Conservation (phyloP, 2,113 vertebrate genomes). For the Tinamus guttatus region DNA sequence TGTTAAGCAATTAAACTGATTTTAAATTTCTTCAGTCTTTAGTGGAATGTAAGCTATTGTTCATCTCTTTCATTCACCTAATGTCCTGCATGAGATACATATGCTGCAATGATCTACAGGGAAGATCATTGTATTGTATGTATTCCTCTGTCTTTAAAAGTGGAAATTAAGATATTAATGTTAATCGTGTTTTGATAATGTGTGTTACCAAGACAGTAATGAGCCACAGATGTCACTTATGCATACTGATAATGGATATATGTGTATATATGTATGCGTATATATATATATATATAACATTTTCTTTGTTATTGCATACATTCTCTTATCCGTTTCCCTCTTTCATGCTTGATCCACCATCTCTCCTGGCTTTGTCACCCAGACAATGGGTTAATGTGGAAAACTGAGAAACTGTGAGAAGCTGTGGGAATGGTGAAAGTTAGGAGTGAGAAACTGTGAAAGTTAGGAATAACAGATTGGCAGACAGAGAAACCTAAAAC, state of each 20-base stretch:
- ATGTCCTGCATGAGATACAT: not conserved
- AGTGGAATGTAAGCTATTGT: not conserved
- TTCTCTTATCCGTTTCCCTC: not conserved
- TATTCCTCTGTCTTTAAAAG: not conserved
- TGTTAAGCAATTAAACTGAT: not conserved
- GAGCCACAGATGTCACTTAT: not conserved
- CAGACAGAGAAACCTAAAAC: too few relatives aligned
- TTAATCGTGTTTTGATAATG: not conserved
- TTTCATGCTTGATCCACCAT: not conserved
- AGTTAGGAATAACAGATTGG: too few relatives aligned
- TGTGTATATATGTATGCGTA: too few relatives aligned
- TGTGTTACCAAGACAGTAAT: not conserved
- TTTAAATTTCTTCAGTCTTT: not conserved
- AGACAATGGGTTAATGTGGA: not conserved
- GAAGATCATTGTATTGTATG: not conserved
- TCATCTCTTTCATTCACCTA: not conserved
- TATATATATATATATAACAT: not conserved
- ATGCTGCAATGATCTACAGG: not conserved
- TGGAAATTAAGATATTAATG: not conserved
- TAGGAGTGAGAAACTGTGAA: too few relatives aligned
- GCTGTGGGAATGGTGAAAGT: too few relatives aligned
- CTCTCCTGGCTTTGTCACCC: not conserved
- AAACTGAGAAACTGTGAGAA: too few relatives aligned
- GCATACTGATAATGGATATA: not conserved
- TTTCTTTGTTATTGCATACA: not conserved